Base-by-base conservation (phyloP, 2,113 vertebrate species). In the Colossoma macropomum region DNA sequence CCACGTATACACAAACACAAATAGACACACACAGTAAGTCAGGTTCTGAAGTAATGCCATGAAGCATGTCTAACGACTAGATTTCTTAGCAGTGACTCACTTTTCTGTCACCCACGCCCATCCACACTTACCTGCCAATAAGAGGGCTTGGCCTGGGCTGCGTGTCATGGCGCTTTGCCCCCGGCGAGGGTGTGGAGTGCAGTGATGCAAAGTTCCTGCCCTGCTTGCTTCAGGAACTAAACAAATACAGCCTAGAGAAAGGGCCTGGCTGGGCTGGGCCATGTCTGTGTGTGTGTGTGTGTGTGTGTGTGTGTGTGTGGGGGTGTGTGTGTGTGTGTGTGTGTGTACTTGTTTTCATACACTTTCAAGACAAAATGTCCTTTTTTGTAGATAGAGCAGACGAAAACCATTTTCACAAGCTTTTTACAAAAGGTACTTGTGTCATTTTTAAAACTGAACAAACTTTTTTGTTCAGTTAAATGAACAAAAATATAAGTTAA, bases 51-150 rank as follows among this genome's bases (percentile, higher is more conserved):
- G 25, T 75, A 27, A 13, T 56, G 54, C 6, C 45, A 68, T 50
- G 25, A 59, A 71, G 56, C 73, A 72, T 65, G 75, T 79, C 30
- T 79, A 79, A 68, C 41, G 5, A 77, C 1, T 34, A 71, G 13
- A 92, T 93, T 90, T 91, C 89, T 92, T 86, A 77, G 56, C 80
- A 85, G 28, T 89, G 83, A 89, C 87, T 93, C 88, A 91, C 90
- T 90, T 90, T 82, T 89, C 83, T 91, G 75, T 89, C 86, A 89
- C 38, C 79, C 82, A 71, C 82, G 63, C 74, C 11, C 81, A 38
- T 52, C 41, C 34, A 50, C 56, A 45, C 23, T 41, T 41, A 12
- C 32, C 63, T 76, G 81, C 73, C 81, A 76, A 28, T 48, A 59
- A 8, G 41, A 83, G 63, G 63, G 81, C 19, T 17, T 21, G 52